Evolutionary conservation across 1,140 invertebrate species (phyloP).

Genomic region (Pogonomyrmex barbatus): DNA sequence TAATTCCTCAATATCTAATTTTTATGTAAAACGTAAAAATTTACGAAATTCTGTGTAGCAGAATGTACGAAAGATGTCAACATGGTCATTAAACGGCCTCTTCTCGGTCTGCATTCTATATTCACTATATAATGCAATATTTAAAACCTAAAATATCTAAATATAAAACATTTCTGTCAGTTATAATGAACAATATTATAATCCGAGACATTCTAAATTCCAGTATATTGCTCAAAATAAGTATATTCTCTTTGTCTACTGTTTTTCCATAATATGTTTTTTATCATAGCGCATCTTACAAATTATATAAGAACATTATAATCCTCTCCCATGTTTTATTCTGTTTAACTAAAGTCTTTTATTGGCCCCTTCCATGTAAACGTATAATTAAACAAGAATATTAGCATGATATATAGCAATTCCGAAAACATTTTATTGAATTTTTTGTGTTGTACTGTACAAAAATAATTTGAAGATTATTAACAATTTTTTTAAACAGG

Average conservation of each 20-base stretch:
- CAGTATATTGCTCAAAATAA: conserved; percentile 33
- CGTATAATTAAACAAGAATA: conserved; percentile 12
- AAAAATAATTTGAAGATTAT: conserved; percentile 19
- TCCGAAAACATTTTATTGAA: conserved; percentile 4
- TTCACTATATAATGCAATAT: conserved; percentile 22
- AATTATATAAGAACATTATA: neutral
- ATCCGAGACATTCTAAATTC: conserved; percentile 36
- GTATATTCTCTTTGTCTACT: neutral
- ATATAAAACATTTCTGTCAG: conserved; percentile 21
- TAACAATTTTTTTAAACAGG: neutral
- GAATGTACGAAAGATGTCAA: conserved; percentile 16
- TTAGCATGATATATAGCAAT: conserved; percentile 20
- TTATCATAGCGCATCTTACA: conserved; percentile 3
- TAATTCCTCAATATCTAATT: conserved; percentile 10
- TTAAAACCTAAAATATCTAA: conserved; percentile 34
- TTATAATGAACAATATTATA: conserved; percentile 25
- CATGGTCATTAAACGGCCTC: conserved; percentile 1
- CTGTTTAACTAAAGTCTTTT: neutral
- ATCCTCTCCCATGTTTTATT: neutral
- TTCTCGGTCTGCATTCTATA: conserved; percentile 30
- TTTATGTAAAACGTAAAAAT: conserved; percentile 39
- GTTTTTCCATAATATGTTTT: neutral
- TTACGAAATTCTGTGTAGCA: conserved; percentile 6
- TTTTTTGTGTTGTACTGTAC: neutral
- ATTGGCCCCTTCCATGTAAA: neutral